These are phyloP conservation scores for Sminthurinus aureus DNA, from an alignment of 2,888 invertebrate genomes.

Conservation along the genomic window DNA sequence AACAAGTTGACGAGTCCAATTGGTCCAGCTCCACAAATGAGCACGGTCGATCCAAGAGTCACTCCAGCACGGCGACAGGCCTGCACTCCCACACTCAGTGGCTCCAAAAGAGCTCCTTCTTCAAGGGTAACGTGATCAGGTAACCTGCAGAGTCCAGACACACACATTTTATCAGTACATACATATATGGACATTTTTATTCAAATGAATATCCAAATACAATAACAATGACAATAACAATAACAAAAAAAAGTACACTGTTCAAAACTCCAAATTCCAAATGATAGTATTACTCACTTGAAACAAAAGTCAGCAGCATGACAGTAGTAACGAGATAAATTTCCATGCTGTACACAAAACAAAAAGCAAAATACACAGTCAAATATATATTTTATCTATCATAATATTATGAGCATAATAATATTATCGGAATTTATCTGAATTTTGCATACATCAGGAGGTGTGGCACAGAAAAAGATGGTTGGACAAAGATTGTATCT, in stretches of 20 bases:
- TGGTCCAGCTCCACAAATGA: slow-evolving; percentile 86
- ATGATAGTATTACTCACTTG: slow-evolving; percentile 67
- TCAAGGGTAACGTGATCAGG: slow-evolving; percentile 90
- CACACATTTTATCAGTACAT: too few relatives aligned
- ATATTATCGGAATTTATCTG: too few relatives aligned
- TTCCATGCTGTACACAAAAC: slow-evolving; percentile 69
- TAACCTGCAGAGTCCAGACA: too few relatives aligned
- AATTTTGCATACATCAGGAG: slow-evolving; percentile 72
- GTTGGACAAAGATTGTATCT: slow-evolving; percentile 83
- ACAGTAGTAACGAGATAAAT: slow-evolving; percentile 82
- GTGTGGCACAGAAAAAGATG: too few relatives aligned
- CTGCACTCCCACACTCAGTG: slow-evolving; percentile 83
- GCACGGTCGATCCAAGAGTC: slow-evolving; percentile 73
- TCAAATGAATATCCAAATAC: too few relatives aligned
- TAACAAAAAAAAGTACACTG: too few relatives aligned
- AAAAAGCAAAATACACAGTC: too few relatives aligned
- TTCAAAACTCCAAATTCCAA: too few relatives aligned
- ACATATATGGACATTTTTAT: too few relatives aligned
- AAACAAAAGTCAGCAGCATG: slow-evolving; percentile 90
- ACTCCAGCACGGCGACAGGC: slow-evolving; percentile 87
- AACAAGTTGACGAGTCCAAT: slow-evolving; percentile 79
- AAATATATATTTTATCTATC: too few relatives aligned
- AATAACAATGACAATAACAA: too few relatives aligned
- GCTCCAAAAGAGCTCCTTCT: slow-evolving; percentile 93
- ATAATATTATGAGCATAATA: too few relatives aligned